These are phyloP conservation scores for Reticulitermes lucifugus DNA, from an alignment of 2,888 invertebrate species.

Conservation along the genomic window DNA sequence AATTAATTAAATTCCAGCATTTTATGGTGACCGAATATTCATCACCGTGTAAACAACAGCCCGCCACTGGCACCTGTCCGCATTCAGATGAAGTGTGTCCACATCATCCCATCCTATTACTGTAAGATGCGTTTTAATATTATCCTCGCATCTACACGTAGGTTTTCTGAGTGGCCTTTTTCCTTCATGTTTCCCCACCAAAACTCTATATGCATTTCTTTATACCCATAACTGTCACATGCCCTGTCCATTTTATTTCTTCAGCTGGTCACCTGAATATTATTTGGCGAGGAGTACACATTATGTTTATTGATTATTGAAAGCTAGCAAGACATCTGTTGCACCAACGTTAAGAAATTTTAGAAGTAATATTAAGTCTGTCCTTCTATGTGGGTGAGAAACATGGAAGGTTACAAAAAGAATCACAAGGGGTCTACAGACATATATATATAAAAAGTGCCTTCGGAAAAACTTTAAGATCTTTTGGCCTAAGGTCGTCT, in stretches of 20 bases:
- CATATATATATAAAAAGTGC: no score
- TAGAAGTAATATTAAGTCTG: no score
- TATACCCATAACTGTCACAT: not conserved
- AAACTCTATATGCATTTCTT: not conserved
- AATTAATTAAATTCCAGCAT: not conserved
- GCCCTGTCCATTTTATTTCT: not conserved
- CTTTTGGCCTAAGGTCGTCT: no score
- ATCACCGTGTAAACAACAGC: not conserved
- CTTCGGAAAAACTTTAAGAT: no score
- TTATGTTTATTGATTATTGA: no score
- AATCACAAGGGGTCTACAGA: no score
- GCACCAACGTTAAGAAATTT: no score
- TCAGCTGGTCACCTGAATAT: not conserved
- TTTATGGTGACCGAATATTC: not conserved
- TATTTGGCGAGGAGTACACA: not conserved
- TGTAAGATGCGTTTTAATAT: not conserved
- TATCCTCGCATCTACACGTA: not conserved
- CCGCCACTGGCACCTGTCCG: not conserved
- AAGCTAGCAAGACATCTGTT: no score
- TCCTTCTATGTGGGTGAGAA: no score
- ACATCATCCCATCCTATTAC: not conserved
- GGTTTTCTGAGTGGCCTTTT: not conserved
- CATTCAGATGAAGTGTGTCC: not conserved
- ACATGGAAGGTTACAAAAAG: no score
- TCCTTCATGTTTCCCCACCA: not conserved